These are phyloP conservation scores for Harpagus bidentatus DNA, from an alignment of 2,113 vertebrate genomes.

Conservation along the genomic window DNA sequence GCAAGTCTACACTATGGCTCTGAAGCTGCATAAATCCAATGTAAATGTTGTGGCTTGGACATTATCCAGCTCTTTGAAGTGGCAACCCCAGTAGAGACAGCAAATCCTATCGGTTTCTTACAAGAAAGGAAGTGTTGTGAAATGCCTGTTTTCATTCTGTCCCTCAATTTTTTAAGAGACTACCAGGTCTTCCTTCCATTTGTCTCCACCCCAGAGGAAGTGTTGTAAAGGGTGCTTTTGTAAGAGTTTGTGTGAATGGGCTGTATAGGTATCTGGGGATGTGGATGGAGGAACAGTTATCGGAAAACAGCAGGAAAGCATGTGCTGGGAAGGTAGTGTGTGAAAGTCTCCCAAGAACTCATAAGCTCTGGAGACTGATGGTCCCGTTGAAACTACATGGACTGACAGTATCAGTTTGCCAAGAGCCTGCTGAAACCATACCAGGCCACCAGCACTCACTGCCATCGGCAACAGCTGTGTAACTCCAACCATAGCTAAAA, in stretches of 20 bases:
- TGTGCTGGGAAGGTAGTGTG: background rate
- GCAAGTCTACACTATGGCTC: background rate
- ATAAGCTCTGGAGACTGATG: background rate
- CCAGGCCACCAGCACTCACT: background rate
- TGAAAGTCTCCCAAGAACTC: background rate
- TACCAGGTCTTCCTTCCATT: background rate
- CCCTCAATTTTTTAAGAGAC: rapidly evolving
- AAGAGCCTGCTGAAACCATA: background rate
- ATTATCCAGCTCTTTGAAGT: background rate
- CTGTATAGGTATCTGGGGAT: background rate
- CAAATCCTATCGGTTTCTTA: background rate
- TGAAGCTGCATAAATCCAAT: background rate
- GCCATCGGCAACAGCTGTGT: background rate
- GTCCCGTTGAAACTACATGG: background rate
- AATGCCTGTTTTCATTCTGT: background rate
- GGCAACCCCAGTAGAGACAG: background rate
- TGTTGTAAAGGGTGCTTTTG: background rate
- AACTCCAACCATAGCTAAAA: background rate
- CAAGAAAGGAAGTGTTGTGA: background rate
- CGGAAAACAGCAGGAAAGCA: background rate
- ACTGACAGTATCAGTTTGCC: background rate
- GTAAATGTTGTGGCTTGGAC: background rate
- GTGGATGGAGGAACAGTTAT: background rate
- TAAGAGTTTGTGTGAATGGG: background rate
- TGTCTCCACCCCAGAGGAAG: background rate